Evolutionary conservation across 2,113 vertebrate genomes (phyloP).

Genomic region (Castor canadensis): DNA sequence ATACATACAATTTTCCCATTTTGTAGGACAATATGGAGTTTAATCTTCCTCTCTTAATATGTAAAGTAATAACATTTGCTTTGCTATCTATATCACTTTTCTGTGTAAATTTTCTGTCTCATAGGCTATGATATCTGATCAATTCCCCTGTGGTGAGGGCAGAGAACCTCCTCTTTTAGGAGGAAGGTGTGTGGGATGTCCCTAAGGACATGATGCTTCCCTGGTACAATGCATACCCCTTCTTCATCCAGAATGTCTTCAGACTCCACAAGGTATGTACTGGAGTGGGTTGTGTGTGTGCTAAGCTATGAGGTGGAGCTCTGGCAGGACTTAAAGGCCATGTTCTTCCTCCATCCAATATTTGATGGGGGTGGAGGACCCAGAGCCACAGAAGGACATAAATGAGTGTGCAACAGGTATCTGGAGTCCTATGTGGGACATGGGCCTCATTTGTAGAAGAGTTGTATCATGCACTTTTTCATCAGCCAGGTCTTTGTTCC

Average conservation of each 20-base stretch:
- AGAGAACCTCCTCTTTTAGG: constrained; percentile 97
- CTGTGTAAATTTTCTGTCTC: too few relatives aligned
- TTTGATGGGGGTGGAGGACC: background rate
- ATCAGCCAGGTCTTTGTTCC: background rate
- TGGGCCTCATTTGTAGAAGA: background rate
- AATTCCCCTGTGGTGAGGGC: constrained; percentile 98
- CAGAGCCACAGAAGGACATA: background rate
- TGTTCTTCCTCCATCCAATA: background rate
- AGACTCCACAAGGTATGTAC: constrained; percentile 91
- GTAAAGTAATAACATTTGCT: too few relatives aligned
- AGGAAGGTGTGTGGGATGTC: constrained; percentile 96
- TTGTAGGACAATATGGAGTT: background rate
- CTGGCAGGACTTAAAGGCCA: background rate
- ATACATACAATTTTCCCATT: background rate
- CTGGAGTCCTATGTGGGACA: too few relatives aligned
- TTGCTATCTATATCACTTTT: too few relatives aligned
- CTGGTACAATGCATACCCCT: constrained; percentile 99
- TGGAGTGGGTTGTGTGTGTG: rapidly evolving
- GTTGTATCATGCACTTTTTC: background rate
- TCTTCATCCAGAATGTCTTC: constrained; percentile 95
- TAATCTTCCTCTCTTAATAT: background rate
- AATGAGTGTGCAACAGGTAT: rapidly evolving
- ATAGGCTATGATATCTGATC: constrained; percentile 96
- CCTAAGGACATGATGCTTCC: constrained; percentile 98
- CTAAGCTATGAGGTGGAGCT: background rate